phyloP scores from a whole-genome alignment of 2,113 vertebrate species.

The Boulengeromyrus knoepffleri region DNA sequence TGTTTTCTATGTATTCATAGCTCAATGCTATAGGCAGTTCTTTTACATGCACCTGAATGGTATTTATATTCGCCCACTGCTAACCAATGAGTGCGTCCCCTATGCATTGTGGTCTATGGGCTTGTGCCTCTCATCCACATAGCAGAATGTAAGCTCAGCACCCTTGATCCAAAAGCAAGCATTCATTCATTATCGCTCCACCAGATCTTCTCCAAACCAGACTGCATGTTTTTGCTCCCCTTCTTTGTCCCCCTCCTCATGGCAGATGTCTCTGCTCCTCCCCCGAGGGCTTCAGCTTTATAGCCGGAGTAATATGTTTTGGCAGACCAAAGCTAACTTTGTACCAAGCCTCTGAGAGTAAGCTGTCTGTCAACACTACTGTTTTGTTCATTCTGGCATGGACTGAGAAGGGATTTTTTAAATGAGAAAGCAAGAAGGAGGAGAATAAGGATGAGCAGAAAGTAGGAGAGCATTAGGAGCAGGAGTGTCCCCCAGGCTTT shows the following conservation, averaged over 20 bases:
- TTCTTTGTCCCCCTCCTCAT: conserved; percentile 35
- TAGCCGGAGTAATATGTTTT: conserved; percentile 55
- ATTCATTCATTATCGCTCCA: conserved; percentile 45
- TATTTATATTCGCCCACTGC: background rate
- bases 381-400: conserved; percentile 51
- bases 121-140: background rate
- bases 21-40: background rate
- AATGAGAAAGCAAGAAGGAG: conserved; percentile 37
- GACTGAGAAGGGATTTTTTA: conserved; percentile 52
- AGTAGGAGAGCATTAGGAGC: conserved; percentile 15
- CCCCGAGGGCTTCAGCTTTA: conserved; percentile 44
- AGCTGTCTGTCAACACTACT: conserved; percentile 56
- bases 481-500: background rate
- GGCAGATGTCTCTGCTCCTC: conserved; percentile 46
- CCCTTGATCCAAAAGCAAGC: conserved; percentile 34
- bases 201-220: conserved; percentile 31
- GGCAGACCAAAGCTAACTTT: conserved; percentile 45
- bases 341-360: conserved; percentile 52
- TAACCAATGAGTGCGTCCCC: background rate
- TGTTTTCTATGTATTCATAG: background rate
- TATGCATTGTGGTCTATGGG: conserved; percentile 11
- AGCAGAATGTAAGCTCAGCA: background rate
- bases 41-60: background rate
- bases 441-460: conserved; percentile 19
- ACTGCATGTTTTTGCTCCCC: conserved; percentile 29